phyloP scores from a whole-genome alignment of 2,888 invertebrate species.

The Drosophila merina region DNA sequence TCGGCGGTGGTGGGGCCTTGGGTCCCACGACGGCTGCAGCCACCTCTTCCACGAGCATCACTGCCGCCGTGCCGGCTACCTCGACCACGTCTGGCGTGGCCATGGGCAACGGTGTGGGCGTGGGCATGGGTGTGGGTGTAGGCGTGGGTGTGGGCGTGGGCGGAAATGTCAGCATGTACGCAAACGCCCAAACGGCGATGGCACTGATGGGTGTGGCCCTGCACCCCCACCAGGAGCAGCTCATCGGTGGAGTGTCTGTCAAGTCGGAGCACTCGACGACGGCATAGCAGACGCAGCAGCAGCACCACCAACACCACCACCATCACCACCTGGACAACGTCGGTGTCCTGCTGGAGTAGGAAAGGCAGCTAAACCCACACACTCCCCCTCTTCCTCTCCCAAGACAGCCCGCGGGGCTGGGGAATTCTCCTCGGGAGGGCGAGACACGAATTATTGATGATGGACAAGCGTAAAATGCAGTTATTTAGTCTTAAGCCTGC shows the following conservation, averaged over 20 bases:
- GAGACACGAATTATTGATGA: constrained; percentile 20
- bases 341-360: constrained; percentile 55
- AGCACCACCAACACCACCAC: constrained; percentile 13
- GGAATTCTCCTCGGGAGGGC: not conserved
- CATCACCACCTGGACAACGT: constrained; percentile 18
- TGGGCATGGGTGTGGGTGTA: constrained; percentile 30
- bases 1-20: constrained; percentile 55
- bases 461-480: constrained; percentile 72
- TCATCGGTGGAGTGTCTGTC: constrained; percentile 48
- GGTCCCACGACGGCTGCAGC: constrained; percentile 59
- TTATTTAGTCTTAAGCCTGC: constrained; percentile 79
- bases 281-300: constrained; percentile 79
- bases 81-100: constrained; percentile 56
- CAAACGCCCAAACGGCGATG: constrained; percentile 67
- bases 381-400: constrained; percentile 4
- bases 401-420: not conserved
- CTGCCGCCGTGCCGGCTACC: constrained; percentile 55
- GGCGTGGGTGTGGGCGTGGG: constrained; percentile 35
- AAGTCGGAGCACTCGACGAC: constrained; percentile 78
- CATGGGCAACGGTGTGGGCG: constrained; percentile 44
- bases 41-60: constrained; percentile 58
- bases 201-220: constrained; percentile 72
- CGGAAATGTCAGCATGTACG: constrained; percentile 63
- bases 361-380: constrained; percentile 23
- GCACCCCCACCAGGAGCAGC: constrained; percentile 50